Conservation (phyloP, 2,888 invertebrate species). For the Cerceris rybyensis region DNA sequence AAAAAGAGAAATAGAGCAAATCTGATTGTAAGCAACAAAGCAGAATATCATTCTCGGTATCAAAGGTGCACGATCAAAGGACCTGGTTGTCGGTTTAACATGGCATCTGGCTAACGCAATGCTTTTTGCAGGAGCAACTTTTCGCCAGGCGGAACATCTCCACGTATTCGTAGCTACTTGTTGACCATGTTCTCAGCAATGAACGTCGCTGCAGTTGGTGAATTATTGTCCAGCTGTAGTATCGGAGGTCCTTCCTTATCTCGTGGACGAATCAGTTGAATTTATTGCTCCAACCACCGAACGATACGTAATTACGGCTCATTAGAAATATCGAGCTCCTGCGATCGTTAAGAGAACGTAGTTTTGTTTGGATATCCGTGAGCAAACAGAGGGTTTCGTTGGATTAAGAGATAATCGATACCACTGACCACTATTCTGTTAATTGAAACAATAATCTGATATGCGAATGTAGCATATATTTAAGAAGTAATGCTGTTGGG, state of each 20-base stretch:
- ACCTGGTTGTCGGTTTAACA: constrained; percentile 40
- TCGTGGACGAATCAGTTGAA: constrained; percentile 72
- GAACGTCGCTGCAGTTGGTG: constrained; percentile 60
- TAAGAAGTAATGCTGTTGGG: too few relatives aligned
- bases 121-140: constrained; percentile 64
- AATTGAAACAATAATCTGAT: too few relatives aligned
- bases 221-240: constrained; percentile 71
- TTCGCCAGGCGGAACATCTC: constrained; percentile 64
- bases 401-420: too few relatives aligned
- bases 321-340: constrained; percentile 59
- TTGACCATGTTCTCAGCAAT: constrained; percentile 69
- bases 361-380: neutral
- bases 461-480: too few relatives aligned
- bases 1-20: neutral
- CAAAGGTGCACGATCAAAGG: constrained; percentile 34
- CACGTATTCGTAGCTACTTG: constrained; percentile 72
- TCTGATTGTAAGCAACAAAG: constrained; percentile 14
- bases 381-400: too few relatives aligned
- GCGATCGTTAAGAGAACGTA: constrained; percentile 50
- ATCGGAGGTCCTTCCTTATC: constrained; percentile 68
- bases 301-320: constrained; percentile 76
- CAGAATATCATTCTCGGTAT: constrained; percentile 14
- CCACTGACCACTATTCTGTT: too few relatives aligned
- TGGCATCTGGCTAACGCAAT: constrained; percentile 62
- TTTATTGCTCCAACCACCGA: constrained; percentile 74